phyloP scores from a whole-genome alignment of 2,113 vertebrate genomes.

The Clupea harengus region DNA sequence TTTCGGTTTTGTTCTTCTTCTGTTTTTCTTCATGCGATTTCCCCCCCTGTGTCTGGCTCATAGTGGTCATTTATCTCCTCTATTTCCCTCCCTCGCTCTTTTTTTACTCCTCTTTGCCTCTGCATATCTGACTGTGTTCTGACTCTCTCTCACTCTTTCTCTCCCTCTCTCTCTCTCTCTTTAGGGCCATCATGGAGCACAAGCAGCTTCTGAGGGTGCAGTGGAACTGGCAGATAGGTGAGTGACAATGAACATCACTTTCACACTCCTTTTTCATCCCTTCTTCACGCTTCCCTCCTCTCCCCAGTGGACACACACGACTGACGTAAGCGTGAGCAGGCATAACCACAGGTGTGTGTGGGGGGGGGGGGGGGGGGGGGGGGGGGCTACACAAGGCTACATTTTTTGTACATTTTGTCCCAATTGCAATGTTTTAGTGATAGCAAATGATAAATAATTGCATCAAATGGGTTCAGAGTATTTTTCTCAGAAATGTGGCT shows the following conservation, averaged over 20 bases:
- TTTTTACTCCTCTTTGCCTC: neutral
- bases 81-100: neutral
- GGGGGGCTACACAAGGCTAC: no score
- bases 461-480: neutral
- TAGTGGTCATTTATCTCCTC: neutral
- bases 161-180: constrained; percentile 45
- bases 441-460: neutral
- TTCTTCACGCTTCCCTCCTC: neutral
- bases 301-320: neutral
- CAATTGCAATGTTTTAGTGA: neutral
- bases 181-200: constrained; percentile 94
- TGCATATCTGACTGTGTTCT: neutral
- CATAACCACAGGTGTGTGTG: neutral
- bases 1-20: neutral
- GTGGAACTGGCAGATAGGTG: constrained; percentile 98
- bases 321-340: no score
- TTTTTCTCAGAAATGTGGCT: neutral
- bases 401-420: neutral
- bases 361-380: no score
- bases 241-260: constrained; percentile 42
- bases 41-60: neutral
- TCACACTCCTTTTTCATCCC: neutral
- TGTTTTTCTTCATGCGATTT: neutral
- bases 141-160: constrained; percentile 8
- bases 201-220: constrained; percentile 93